phyloP scores from a whole-genome alignment of 2,888 invertebrate species.

The Nycteola revayana region DNA sequence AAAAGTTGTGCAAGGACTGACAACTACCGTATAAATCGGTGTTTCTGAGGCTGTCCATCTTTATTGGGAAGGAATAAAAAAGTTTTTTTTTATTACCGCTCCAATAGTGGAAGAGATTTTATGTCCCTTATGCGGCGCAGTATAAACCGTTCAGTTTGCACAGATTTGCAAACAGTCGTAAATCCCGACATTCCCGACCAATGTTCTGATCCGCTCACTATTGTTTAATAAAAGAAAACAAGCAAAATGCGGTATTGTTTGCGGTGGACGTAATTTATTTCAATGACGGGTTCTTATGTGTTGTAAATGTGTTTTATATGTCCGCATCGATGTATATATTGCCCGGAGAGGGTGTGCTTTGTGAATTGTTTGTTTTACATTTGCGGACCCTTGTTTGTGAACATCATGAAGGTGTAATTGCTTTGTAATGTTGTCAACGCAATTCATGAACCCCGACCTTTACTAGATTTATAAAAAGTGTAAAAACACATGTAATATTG shows the following conservation, averaged over 20 bases:
- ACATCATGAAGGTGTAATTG: background rate
- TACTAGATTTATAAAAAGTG: slow-evolving; percentile 21
- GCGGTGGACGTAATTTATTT: slow-evolving; percentile 58
- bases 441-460: slow-evolving; percentile 17
- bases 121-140: slow-evolving; percentile 48
- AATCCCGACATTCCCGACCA: slow-evolving; percentile 58
- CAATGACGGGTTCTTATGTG: slow-evolving; percentile 48
- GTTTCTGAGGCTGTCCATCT: slow-evolving; percentile 31
- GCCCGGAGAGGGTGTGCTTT: too few relatives aligned
- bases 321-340: background rate
- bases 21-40: slow-evolving; percentile 39
- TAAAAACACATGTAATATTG: slow-evolving; percentile 28
- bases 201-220: slow-evolving; percentile 57
- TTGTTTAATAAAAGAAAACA: slow-evolving; percentile 46
- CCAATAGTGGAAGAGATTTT: slow-evolving; percentile 55
- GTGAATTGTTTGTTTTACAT: too few relatives aligned
- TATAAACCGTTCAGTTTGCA: slow-evolving; percentile 39
- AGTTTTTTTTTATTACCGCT: slow-evolving; percentile 53
- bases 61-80: slow-evolving; percentile 48
- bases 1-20: slow-evolving; percentile 35
- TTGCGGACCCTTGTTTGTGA: background rate
- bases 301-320: slow-evolving; percentile 26
- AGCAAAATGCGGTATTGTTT: slow-evolving; percentile 39
- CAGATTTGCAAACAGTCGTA: slow-evolving; percentile 68
- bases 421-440: slow-evolving; percentile 16